These are phyloP conservation scores for Epizoanthus scotinus DNA, from an alignment of 92 coral and sea anemone genomes.

Conservation along the genomic window DNA sequence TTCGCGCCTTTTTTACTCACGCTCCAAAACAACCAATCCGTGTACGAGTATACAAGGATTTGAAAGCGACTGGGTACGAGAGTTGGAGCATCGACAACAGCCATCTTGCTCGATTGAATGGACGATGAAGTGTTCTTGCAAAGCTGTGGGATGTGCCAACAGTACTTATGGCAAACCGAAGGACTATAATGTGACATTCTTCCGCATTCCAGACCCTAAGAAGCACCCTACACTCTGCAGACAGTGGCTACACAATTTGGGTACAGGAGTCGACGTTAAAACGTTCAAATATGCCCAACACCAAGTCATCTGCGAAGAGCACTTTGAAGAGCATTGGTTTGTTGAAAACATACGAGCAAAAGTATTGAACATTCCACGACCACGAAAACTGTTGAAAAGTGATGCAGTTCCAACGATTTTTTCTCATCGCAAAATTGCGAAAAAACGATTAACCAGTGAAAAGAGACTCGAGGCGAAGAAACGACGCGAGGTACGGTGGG, in stretches of 20 bases:
- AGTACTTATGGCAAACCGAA: neutral
- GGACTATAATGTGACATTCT: neutral
- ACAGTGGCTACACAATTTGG: slow-evolving; percentile 37
- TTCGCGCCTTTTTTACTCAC: too few relatives aligned
- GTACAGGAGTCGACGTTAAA: slow-evolving; percentile 26
- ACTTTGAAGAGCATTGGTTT: slow-evolving; percentile 28
- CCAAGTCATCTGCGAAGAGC: slow-evolving; percentile 23
- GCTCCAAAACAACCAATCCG: too few relatives aligned
- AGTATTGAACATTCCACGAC: slow-evolving; percentile 15
- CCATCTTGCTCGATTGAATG: slow-evolving; percentile 3
- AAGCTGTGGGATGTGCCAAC: slow-evolving; percentile 19
- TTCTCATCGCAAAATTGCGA: slow-evolving; percentile 24
- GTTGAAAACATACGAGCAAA: slow-evolving; percentile 26
- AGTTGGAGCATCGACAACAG: neutral
- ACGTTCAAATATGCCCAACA: neutral
- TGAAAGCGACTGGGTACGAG: slow-evolving; percentile 22
- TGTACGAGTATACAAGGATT: too few relatives aligned
- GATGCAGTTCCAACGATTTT: slow-evolving; percentile 39
- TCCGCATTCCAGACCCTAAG: slow-evolving; percentile 30
- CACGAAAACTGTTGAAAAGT: slow-evolving; percentile 21
- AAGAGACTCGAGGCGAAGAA: slow-evolving; percentile 26
- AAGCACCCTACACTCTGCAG: slow-evolving; percentile 19
- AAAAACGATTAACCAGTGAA: slow-evolving; percentile 19
- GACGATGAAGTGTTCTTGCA: slow-evolving; percentile 11
- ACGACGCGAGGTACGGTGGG: slow-evolving; percentile 23